Conservation (phyloP, 2,888 invertebrate species). For the Candidula unifasciata region DNA sequence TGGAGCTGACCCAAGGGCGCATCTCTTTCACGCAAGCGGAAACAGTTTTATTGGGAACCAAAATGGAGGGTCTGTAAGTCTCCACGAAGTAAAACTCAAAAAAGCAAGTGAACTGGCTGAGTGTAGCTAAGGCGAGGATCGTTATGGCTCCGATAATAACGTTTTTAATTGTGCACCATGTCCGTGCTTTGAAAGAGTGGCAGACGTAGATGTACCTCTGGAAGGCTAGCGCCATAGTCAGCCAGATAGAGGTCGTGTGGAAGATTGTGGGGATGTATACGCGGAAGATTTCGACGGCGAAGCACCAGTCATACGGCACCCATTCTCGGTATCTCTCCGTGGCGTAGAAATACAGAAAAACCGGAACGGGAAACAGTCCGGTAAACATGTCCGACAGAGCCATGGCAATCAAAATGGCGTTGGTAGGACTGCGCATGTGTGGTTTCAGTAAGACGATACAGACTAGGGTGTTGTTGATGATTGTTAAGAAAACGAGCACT, state of each 20-base stretch:
- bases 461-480: conserved; percentile 92
- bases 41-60: conserved; percentile 61
- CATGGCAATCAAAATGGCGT: conserved; percentile 95
- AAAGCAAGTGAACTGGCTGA: conserved; percentile 90
- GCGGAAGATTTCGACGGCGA: conserved; percentile 82
- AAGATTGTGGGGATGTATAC: conserved; percentile 81
- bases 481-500: conserved; percentile 89
- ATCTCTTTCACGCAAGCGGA: conserved; percentile 61
- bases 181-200: conserved; percentile 86
- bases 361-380: conserved; percentile 79
- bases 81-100: conserved; percentile 85
- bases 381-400: conserved; percentile 96
- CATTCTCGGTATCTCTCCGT: conserved; percentile 90
- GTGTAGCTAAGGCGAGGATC: conserved; percentile 87
- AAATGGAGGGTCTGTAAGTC: conserved; percentile 81
- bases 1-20: conserved; percentile 60
- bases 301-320: conserved; percentile 87
- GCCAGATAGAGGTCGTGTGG: conserved; percentile 95
- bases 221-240: conserved; percentile 92
- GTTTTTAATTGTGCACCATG: conserved; percentile 86
- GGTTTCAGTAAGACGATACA: conserved; percentile 92
- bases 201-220: conserved; percentile 97
- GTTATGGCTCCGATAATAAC: conserved; percentile 89
- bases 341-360: conserved; percentile 94
- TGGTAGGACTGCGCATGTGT: conserved; percentile 94